phyloP scores from a whole-genome alignment of 2,113 vertebrate genomes.

The Leiothrix lutea region DNA sequence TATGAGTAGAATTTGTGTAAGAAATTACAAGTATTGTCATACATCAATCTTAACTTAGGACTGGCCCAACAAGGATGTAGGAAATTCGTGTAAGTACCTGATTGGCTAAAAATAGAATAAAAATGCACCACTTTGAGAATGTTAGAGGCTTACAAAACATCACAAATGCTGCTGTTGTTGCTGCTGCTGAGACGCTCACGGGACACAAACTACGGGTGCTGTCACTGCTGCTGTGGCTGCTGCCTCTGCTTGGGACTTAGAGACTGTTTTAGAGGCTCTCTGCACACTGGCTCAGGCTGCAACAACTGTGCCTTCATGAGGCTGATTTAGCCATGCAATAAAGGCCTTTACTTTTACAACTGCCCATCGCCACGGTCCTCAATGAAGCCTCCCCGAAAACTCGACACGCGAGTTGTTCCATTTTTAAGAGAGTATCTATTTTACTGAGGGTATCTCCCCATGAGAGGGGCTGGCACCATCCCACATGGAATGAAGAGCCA shows the following conservation, averaged over 20 bases:
- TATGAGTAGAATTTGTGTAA: neutral
- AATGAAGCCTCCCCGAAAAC: neutral
- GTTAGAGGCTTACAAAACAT: neutral
- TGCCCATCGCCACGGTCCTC: neutral
- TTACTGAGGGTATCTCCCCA: neutral
- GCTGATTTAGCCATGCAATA: neutral
- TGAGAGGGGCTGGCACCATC: rapidly evolving
- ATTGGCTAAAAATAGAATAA: neutral
- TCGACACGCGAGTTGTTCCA: neutral
- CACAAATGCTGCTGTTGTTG: neutral
- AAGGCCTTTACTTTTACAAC: neutral
- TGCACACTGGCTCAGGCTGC: neutral
- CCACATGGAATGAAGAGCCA: neutral
- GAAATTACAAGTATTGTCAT: neutral
- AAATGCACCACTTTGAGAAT: neutral
- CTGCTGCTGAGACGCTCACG: neutral
- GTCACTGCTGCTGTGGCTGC: neutral
- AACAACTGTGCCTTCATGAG: neutral
- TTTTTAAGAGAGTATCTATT: too few relatives aligned
- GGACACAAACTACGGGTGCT: neutral
- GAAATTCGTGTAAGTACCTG: neutral
- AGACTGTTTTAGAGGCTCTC: neutral
- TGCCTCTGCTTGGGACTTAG: neutral
- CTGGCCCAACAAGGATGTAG: neutral
- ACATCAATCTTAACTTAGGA: neutral